Conservation (phyloP, 2,888 invertebrate genomes). For the Pristionchus japonicus region DNA sequence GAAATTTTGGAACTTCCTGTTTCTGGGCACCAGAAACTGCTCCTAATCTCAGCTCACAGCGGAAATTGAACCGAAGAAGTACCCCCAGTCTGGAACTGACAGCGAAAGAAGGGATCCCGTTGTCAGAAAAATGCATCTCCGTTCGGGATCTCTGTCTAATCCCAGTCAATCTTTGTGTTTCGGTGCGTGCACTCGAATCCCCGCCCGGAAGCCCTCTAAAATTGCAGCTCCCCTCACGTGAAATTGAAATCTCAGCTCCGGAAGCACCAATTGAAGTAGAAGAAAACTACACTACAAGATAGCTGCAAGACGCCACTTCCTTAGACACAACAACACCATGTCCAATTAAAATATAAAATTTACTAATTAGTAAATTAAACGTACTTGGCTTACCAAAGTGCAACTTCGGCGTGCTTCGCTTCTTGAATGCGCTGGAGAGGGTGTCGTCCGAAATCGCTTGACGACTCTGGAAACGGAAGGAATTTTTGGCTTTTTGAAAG, state of each 20-base stretch:
- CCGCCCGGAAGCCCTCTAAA: neutral
- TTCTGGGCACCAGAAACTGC: neutral
- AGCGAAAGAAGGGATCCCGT: neutral
- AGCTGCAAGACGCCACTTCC: neutral
- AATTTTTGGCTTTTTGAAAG: neutral
- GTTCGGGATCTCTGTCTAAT: neutral
- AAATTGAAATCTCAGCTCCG: neutral
- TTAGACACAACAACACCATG: too few species aligned
- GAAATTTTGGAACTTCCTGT: neutral
- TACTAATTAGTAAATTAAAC: neutral
- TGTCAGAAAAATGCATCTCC: neutral
- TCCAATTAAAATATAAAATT: too few species aligned
- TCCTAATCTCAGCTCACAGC: neutral
- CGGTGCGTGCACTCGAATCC: neutral
- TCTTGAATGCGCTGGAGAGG: constrained; percentile 57
- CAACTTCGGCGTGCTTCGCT: constrained; percentile 77
- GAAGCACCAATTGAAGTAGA: constrained; percentile 5
- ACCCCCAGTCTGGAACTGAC: neutral
- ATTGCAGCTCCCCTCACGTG: neutral
- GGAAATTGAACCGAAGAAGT: neutral
- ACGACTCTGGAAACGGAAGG: constrained; percentile 27
- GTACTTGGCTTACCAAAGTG: constrained; percentile 74
- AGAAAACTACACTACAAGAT: neutral
- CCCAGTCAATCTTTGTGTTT: neutral
- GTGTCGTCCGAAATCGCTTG: constrained; percentile 66